Base-by-base conservation (phyloP, 1,140 invertebrate species). In the Zaprionus davidi region DNA sequence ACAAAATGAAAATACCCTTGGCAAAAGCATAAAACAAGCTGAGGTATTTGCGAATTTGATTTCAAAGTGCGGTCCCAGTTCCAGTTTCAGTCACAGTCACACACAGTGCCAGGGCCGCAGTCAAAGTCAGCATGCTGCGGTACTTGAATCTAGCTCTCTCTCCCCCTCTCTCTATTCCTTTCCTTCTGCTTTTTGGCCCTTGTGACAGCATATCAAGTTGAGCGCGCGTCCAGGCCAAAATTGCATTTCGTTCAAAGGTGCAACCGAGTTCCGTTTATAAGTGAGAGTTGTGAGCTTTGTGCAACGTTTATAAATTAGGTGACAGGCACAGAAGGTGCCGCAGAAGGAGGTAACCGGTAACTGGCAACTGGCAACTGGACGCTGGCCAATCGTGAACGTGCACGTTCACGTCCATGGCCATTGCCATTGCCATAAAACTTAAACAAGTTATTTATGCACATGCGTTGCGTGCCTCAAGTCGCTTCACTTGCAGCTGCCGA, bases 371-470 rank as follows among this genome's bases (percentile, higher is more conserved):
- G 36, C 31, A 38, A 55, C 20, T 67, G 72, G 72, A 57, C 67
- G n/a, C 66, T 69, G 46, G 20, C 20, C 46, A 51, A 51, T 17
- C 46, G 5, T 51, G 46, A 9, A 24, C 46, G 22, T 24, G 5
- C 9, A 51, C 11, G 9, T 51, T 1, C 46, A 24, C 46, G 46
- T 46, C 7, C 66, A 68, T 44, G 71, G 64, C 74, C 80, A 66
- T 78, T 64, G 63, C 72, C 82, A 79, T 82, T 70, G 82, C 83
- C 80, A 87, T 88, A 87, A 83, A 88, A 87, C 78, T 87, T 80
- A 88, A 87, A 87, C 84, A 87, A 88, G 84, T 83, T 87, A 87
- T 87, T 87, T 87, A 87, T 88, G 84, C 84, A 83, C 83, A 87
- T 79, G 83, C 83, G 71, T 66, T 87, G 83, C 79, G 80, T 86